Conservation (phyloP, 1,140 invertebrate genomes). For the Sitophilus oryzae region DNA sequence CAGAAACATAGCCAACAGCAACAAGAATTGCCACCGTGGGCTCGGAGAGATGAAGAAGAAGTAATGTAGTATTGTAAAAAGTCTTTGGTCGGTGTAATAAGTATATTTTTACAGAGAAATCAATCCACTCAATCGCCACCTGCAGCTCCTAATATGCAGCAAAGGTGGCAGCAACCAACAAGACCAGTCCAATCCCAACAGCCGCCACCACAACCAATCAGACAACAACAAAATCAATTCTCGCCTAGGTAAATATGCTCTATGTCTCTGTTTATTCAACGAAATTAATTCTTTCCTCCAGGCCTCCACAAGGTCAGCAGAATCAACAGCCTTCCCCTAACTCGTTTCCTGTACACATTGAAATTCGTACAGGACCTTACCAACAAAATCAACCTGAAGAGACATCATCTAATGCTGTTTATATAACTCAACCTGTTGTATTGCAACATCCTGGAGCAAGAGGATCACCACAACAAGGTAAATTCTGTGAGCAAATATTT, state of each 20-base stretch:
- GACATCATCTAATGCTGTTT: conserved; percentile 34
- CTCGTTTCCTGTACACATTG: conserved; percentile 23
- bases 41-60: conserved; percentile 23
- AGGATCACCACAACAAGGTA: conserved; percentile 17
- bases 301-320: conserved; percentile 11
- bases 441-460: conserved; percentile 35
- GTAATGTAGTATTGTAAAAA: too few species aligned
- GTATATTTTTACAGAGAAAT: neutral
- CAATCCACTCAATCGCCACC: neutral
- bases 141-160: conserved; percentile 8
- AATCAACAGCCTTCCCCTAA: conserved; percentile 15
- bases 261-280: too few species aligned
- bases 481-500: neutral
- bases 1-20: conserved; percentile 29
- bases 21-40: conserved; percentile 40
- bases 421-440: conserved; percentile 36
- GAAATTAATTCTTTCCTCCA: too few species aligned
- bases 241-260: conserved; percentile 14
- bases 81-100: too few species aligned
- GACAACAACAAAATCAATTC: conserved; percentile 27
- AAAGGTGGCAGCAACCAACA: conserved; percentile 23
- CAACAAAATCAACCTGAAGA: conserved; percentile 20
- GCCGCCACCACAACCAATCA: conserved; percentile 1
- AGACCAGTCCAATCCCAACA: conserved; percentile 5
- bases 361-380: conserved; percentile 23